Conservation (phyloP, 2,113 vertebrate species). For the Actinemys pallida region DNA sequence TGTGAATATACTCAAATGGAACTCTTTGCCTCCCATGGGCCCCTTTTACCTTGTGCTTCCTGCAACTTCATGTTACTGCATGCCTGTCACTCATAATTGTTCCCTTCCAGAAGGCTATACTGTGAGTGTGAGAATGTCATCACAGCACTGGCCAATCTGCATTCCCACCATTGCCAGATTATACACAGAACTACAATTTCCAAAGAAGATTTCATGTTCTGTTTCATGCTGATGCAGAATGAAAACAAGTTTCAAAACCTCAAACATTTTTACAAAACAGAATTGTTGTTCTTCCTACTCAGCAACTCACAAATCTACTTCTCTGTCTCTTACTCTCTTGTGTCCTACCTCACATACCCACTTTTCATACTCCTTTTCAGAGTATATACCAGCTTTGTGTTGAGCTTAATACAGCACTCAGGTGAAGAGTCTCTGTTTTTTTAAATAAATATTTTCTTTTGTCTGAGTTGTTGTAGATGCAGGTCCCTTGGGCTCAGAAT, state of each 20-base stretch:
- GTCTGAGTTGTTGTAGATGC: background rate
- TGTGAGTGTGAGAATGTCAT: fast-evolving
- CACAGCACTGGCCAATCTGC: background rate
- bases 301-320: background rate
- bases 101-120: fast-evolving
- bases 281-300: background rate
- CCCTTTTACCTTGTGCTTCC: background rate
- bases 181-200: background rate
- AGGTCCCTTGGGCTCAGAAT: background rate
- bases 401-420: background rate
- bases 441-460: background rate
- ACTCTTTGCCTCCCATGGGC: background rate
- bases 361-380: background rate
- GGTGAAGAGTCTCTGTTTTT: fast-evolving
- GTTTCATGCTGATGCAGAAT: background rate
- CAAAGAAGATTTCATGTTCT: background rate
- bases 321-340: background rate
- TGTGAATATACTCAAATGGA: background rate
- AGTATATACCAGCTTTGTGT: background rate
- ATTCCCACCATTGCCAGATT: background rate
- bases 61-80: fast-evolving
- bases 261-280: background rate
- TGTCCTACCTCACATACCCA: background rate
- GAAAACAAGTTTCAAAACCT: background rate
- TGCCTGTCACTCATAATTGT: background rate